These are phyloP conservation scores for Mareca penelope DNA, from an alignment of 2,797 vertebrate species.

Conservation along the genomic window DNA sequence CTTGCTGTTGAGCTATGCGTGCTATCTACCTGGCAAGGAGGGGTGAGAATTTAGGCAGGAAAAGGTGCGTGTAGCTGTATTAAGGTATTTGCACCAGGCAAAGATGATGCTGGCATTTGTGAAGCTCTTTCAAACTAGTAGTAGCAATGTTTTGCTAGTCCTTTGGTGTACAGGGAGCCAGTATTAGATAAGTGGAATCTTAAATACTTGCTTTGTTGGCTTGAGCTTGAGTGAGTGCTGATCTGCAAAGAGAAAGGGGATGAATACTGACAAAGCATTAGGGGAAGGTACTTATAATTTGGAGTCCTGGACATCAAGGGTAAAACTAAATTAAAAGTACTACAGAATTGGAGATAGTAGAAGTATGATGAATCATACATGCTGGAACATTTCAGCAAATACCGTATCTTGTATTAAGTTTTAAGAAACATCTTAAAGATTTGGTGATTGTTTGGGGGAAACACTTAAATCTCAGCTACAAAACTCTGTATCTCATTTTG, in stretches of 20 bases:
- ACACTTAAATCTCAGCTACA: not conserved
- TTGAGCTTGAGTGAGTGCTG: not conserved
- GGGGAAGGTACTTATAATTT: not conserved
- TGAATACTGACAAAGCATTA: not conserved
- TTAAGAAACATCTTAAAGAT: not conserved
- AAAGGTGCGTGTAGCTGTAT: not conserved
- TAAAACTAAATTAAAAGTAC: not conserved
- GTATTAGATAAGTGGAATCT: not conserved
- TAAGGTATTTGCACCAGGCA: not conserved
- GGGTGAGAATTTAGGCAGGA: not conserved
- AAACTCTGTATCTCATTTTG: not conserved
- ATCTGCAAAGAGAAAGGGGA: not conserved
- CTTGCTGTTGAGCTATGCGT: not conserved
- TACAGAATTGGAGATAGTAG: not conserved
- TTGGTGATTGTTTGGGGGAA: not conserved
- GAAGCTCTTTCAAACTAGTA: not conserved
- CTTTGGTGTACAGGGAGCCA: not conserved
- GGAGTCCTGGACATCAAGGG: rapidly evolving
- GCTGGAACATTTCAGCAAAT: rapidly evolving
- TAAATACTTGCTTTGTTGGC: not conserved
- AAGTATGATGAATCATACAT: not conserved
- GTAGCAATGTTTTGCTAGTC: not conserved
- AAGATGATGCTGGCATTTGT: not conserved
- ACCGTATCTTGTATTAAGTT: not conserved
- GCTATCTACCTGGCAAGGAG: not conserved